These are phyloP conservation scores for Gerris lacustris DNA, from an alignment of 2,888 invertebrate species.

Conservation along the genomic window DNA sequence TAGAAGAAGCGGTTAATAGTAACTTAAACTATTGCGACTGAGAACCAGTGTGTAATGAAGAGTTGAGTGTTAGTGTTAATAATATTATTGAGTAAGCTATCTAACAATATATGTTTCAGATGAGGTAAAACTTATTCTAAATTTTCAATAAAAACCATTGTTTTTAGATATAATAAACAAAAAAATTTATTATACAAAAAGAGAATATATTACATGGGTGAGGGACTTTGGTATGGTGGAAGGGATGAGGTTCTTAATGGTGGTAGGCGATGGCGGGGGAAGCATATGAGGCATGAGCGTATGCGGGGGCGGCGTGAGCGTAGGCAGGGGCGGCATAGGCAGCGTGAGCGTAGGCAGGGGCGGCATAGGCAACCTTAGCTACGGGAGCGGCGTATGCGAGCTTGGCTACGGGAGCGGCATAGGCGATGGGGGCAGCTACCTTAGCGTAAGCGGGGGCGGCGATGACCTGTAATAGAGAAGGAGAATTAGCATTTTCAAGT, in stretches of 20 bases:
- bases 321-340: background rate
- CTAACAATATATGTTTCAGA: too few relatives aligned
- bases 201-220: background rate
- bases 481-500: background rate
- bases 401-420: conserved; percentile 6
- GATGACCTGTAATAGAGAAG: conserved; percentile 18
- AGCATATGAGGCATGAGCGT: background rate
- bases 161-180: background rate
- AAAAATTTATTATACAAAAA: background rate
- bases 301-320: background rate
- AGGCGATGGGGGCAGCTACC: conserved; percentile 29
- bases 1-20: too few relatives aligned
- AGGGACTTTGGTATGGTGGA: background rate
- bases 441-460: conserved; percentile 23
- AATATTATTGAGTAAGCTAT: too few relatives aligned
- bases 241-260: conserved; percentile 2
- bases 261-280: conserved; percentile 15
- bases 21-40: too few relatives aligned
- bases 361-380: background rate
- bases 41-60: too few relatives aligned
- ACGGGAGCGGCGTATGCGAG: background rate
- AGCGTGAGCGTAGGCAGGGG: background rate
- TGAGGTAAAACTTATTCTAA: too few relatives aligned
- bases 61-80: too few relatives aligned
- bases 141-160: background rate